Evolutionary conservation across 2,797 vertebrate species (phyloP), one percentile per base, ranked within the genome.

Genomic region (Ctenopoma multispine): DNA sequence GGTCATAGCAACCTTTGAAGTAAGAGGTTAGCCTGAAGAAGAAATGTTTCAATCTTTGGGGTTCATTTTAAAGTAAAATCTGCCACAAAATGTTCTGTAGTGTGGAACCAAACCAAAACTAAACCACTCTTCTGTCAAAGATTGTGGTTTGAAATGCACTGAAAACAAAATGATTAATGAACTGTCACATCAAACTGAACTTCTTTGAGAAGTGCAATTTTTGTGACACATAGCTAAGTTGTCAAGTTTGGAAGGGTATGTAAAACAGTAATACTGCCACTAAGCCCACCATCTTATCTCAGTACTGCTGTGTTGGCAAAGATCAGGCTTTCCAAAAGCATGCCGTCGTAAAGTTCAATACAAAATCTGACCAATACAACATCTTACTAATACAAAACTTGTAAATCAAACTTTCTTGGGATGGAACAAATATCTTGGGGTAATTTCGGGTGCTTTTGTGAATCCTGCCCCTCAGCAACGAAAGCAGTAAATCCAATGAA

Each of bases 141-240:
- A 77, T 57, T 41, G 38, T 83, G 78, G 77, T 88, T 87, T 84
- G 49, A 83, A 83, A 84, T 86, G 87, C 82, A 89, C 86, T 86
- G 83, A 89, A 46, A 73, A 63, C 58, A 38, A 78, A 76, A 71
- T 12, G 23, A 54, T 73, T 48, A 62, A 47, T 46, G 53, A 68
- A 66, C 41, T 44, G 68, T 78, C 68, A 66, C 56, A 58, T 73
- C 46, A 55, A 72, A 65, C 54, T 58, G 53, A 70, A 56, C 61
- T 72, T 80, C 48, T 24, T 56, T 50, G 23, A 3, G 15, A 69
- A 77, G 44, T 46, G 9, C 24, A 20, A 21, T 50, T 59, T 61
- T 61, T 55, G 61, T 75, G 77, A 66, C 65, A n/a, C 63, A 72
- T 48, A 36, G 46, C 53, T 69, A 74, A 43, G 41, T 48, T 68